Evolutionary conservation across 2,113 vertebrate species (phyloP), one percentile per base, ranked within the genome.

Genomic region (Leptodactylus fuscus): DNA sequence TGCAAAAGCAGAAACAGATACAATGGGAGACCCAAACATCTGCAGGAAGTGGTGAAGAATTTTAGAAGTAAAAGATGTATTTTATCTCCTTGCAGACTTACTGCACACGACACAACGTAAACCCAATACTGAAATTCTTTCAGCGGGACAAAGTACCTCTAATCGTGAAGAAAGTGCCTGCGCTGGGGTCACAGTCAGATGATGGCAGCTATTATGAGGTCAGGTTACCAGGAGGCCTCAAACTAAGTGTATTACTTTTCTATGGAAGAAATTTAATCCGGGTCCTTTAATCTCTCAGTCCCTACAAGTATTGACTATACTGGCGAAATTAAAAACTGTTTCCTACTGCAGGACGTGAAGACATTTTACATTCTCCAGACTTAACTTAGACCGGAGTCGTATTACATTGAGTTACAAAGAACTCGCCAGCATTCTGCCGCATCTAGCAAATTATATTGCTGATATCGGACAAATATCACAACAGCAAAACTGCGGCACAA

Each of bases 171-270:
- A 48, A 24, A 46, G 41, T 27, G 24, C 71, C 41, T 46, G 71
- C 18, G 38, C 5, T 74, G 71, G 41, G 71, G 44, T 75, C 41
- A 46, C 4, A 76, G 74, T 51, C 46, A 76, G 74, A 51, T 27
- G 58, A 81, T 24, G 38, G 65, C 62, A 69, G 65, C 65, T 69
- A 69, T 69, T 36, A 69, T 11, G 60, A 70, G 80, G 80, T 69
- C 80, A 82, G 20, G 12, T 71, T 69, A 53, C 15, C 8, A 29
- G 62, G 69, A 82, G 44, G 20, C 65, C 44, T 18, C 24, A 18
- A 16, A 60, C 7, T 16, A 24, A 65, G 16, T 51, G 62, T 38
- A 36, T 81, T 44, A 67, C 44, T 49, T 81, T 69, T 44, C 44
- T 55, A 55, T 51, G 38, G 29, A 36, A 46, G 65, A 51, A 53